Base-by-base conservation (phyloP, 1,140 invertebrate species). In the Drosophila kanapiae region DNA sequence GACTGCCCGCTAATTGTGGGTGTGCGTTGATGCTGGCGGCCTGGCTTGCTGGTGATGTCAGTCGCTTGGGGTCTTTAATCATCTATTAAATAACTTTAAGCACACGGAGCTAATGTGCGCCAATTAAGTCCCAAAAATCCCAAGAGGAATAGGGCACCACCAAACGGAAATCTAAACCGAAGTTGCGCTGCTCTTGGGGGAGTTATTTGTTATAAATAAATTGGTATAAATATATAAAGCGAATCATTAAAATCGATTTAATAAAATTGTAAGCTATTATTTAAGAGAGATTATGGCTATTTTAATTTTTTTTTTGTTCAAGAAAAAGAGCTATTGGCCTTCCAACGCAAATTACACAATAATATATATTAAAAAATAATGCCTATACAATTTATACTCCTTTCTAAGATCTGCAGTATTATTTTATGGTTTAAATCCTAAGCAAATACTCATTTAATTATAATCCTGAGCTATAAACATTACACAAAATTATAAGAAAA, bases 1-100 rank as follows among this genome's bases (percentile, higher is more conserved):
- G 47, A 65, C 58, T 76, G 70, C 67, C 57, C 68, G 70, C 60
- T 75, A 75, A 75, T 64, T 75, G 74, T 78, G 75, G 75, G 75
- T 78, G 75, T 69, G 75, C 56, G 72, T 37, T 16, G 54, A 72
- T 72, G 69, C 69, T 72, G 67, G 67, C 18, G 42, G 69, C 43
- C 16, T 31, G 67, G 27, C 6, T 2, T 42, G 53, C 51, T 10
- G 53, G 45, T 60, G 62, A 74, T 54, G 70, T 63, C 71, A 78
- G 74, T 61, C 31, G 9, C 14, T 68, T 13, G 16, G 37, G 43
- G 33, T 78, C 75, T 78, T 78, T 78, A 78, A 78, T 78, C 75
- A 78, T 78, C 56, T 68, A 61, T 78, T 69, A 76, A 76, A 40
- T 76, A 76, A 58, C 68, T 51, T 60, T 42, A 76, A 77, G 48